Conservation (phyloP, 1,140 invertebrate species). For the Palaemon carinicauda region DNA sequence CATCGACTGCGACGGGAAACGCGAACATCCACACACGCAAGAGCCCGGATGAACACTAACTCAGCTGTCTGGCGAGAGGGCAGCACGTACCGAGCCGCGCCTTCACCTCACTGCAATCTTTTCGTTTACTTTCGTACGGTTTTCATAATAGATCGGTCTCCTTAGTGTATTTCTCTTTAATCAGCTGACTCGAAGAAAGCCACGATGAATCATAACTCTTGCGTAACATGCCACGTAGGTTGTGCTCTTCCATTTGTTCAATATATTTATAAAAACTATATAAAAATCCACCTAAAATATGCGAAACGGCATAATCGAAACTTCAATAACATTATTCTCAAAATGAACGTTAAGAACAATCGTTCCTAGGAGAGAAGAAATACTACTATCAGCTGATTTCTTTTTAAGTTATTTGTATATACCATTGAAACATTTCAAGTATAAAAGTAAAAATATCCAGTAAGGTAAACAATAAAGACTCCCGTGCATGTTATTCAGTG, state of each 20-base stretch:
- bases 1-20: background rate
- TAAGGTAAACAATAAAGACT: background rate
- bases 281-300: too few species aligned
- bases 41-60: slow-evolving; percentile 46
- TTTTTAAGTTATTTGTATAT: slow-evolving; percentile 28
- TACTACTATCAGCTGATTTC: slow-evolving; percentile 49
- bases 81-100: slow-evolving; percentile 39
- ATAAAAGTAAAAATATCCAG: background rate
- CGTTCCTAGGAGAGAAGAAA: slow-evolving; percentile 12
- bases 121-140: background rate
- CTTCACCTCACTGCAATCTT: background rate
- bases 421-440: background rate
- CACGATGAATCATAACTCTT: background rate
- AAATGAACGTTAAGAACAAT: background rate
- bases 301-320: background rate
- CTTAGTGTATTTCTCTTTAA: background rate
- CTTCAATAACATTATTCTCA: background rate
- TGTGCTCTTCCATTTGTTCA: too few species aligned
- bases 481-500: background rate
- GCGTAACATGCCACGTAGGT: background rate
- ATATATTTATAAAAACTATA: background rate
- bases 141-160: background rate
- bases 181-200: background rate
- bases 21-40: slow-evolving; percentile 12
- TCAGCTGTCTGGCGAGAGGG: slow-evolving; percentile 47